Percentiles rank a stretch among this genome's conserved stretches.
Conservation (phyloP, 2,888 invertebrate species). For the Myopa tessellatipennis region DNA sequence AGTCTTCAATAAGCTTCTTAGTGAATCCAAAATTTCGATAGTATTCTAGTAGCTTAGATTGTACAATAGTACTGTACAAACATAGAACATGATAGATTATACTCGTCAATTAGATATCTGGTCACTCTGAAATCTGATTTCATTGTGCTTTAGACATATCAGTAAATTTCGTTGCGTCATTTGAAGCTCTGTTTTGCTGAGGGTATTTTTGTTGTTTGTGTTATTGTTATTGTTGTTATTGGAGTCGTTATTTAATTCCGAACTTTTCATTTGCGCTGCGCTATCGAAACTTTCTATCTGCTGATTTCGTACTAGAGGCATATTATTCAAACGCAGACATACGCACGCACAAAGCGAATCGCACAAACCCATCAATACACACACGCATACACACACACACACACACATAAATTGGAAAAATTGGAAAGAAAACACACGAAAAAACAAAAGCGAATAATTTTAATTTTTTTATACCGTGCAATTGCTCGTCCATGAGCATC, state of each 20-base stretch:
- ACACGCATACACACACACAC: background rate
- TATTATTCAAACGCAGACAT: background rate
- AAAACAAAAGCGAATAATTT: conserved; percentile 24
- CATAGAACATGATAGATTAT: no score
- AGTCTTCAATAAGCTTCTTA: no score
- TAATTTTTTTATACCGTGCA: conserved; percentile 38
- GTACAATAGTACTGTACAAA: no score
- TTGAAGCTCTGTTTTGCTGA: conserved; percentile 44
- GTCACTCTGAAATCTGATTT: conserved; percentile 19
- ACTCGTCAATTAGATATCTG: background rate
- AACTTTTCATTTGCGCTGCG: conserved; percentile 22
- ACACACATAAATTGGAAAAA: conserved; percentile 6
- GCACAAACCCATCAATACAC: background rate
- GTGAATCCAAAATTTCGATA: no score
- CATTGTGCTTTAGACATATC: conserved; percentile 18
- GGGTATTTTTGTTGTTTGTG: conserved; percentile 2
- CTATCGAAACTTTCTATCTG: conserved; percentile 26
- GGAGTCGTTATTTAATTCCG: conserved; percentile 19
- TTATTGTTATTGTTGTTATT: conserved; percentile 34
- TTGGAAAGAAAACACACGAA: conserved; percentile 19
- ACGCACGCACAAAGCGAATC: conserved; percentile 18
- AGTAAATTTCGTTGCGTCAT: conserved; percentile 39
- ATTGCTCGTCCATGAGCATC: conserved; percentile 35
- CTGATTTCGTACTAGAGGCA: conserved; percentile 19
- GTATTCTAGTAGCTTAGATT: no score